Percentiles rank a stretch among this genome's conserved stretches.
Conservation (phyloP, 2,888 invertebrate genomes). For the Griposia aprilina region DNA sequence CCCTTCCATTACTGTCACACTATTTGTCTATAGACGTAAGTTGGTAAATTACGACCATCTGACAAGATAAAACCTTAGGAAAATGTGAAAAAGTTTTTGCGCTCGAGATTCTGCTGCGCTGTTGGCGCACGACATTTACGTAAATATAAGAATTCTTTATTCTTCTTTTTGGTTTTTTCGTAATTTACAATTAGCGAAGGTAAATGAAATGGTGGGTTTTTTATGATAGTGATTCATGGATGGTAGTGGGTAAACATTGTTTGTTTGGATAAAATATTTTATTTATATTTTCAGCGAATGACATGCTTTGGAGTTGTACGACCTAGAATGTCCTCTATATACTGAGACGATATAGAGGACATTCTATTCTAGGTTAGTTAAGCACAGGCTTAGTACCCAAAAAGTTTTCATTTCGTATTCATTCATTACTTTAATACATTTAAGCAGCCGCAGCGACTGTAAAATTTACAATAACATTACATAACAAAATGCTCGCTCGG, state of each 20-base stretch:
- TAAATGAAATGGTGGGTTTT: not conserved
- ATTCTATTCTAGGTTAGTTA: not conserved
- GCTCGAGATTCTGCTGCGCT: conserved; percentile 26
- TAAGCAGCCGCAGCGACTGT: conserved; percentile 44
- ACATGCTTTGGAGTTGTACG: not conserved
- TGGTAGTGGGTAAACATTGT: not conserved
- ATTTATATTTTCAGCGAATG: not conserved
- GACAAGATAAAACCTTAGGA: conserved; percentile 57
- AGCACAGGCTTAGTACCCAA: not conserved
- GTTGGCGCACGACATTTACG: conserved; percentile 12
- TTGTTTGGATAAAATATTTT: not conserved
- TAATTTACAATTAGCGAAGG: conserved; percentile 2
- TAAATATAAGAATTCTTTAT: conserved; percentile 31
- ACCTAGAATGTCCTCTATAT: not conserved
- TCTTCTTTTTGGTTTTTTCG: not conserved
- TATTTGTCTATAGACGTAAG: conserved; percentile 67
- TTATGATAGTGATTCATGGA: not conserved
- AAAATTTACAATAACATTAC: conserved; percentile 66
- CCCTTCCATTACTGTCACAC: conserved; percentile 69
- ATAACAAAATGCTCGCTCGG: conserved; percentile 61
- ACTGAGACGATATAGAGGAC: not conserved
- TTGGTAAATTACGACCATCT: conserved; percentile 64
- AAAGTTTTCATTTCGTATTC: conserved; percentile 18
- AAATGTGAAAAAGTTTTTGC: conserved; percentile 53
- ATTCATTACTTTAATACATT: conserved; percentile 58